These are phyloP conservation scores for Megaptera novaeangliae DNA, from an alignment of 2,113 vertebrate species.

Conservation along the genomic window DNA sequence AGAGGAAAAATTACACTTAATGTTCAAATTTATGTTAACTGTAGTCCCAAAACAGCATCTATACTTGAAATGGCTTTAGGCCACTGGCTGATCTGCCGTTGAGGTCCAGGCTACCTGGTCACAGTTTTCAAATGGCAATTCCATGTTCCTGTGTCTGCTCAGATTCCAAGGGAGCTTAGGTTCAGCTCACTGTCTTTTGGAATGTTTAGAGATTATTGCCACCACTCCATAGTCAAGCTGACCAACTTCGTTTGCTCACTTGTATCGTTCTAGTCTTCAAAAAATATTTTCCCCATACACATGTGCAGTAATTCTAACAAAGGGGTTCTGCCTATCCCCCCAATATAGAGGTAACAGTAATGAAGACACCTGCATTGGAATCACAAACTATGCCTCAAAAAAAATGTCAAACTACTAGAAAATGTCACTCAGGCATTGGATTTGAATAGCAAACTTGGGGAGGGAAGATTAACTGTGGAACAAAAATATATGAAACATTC, in stretches of 20 bases:
- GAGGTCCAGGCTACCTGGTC: conserved; percentile 30
- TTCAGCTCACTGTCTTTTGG: conserved; percentile 64
- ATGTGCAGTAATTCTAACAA: conserved; percentile 46
- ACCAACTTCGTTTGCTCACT: conserved; percentile 39
- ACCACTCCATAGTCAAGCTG: conserved; percentile 60
- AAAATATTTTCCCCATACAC: conserved; percentile 39
- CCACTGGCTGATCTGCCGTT: conserved; percentile 36
- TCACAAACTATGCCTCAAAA: conserved; percentile 68
- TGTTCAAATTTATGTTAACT: conserved; percentile 59
- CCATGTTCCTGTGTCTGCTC: conserved; percentile 53
- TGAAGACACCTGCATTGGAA: conserved; percentile 70
- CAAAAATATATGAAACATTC: conserved; percentile 70
- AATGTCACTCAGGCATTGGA: conserved; percentile 66
- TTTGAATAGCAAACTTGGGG: conserved; percentile 48
- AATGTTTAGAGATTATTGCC: conserved; percentile 75
- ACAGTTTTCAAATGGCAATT: conserved; percentile 43
- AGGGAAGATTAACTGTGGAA: conserved; percentile 60
- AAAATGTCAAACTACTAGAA: conserved; percentile 67
- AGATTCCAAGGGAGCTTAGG: conserved; percentile 51
- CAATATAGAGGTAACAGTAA: conserved; percentile 53
- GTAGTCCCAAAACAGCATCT: conserved; percentile 50
- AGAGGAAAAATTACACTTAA: conserved; percentile 30
- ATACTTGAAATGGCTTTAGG: conserved; percentile 55
- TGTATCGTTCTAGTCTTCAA: conserved; percentile 49
- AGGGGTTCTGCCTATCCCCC: conserved; percentile 30